Evolutionary conservation across 2,888 invertebrate genomes (phyloP), one percentile per base, ranked within the genome.

Genomic region (Halictus quadricinctus): DNA sequence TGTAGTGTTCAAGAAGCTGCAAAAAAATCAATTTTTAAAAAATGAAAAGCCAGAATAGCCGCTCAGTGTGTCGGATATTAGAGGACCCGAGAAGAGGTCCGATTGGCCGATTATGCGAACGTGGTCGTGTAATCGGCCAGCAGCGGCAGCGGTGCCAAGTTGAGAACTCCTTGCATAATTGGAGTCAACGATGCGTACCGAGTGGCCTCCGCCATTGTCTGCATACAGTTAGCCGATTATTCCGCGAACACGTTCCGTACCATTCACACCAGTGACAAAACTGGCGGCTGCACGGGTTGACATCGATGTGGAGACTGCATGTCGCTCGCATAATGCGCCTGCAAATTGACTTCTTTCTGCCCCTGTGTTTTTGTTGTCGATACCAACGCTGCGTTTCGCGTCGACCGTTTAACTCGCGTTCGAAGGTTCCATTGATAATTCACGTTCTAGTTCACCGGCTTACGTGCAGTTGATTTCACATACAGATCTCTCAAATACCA

Each of bases 81-180:
- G 12, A 41, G 36, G 15, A 3, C 18, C 15, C 36, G 60, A 41
- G 29, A 8, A 15, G 15, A 64, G 64, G 10, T 8, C 8, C 8
- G 15, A 64, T 64, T 29, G 2, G 64, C 12, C 66, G 66, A 73
- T 82, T n/a, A 78, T n/a, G 72, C 64, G 54, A 54, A 76, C 54
- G 64, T 36, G 50, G 25, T 18, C 36, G 83, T 74, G 87, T 82
- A 85, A 86, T 78, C 41, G 64, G 15, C 79, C 72, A 66, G 79
- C 70, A 78, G 81, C 72, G 66, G 79, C 74, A 76, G 83, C 87
- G 87, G 83, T 87, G 84, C 83, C 90, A 91, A 90, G 92, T 93
- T 92, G 92, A 93, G 92, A 93, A 91, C 92, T 91, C 91, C 91
- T 92, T 92, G 92, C 91, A 92, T 93, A 93, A 93, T 93, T 93